Percentiles rank a stretch among this genome's conserved stretches.
Evolutionary conservation across 2,888 invertebrate species (phyloP).

Genomic region (Pasiphila rectangulata): DNA sequence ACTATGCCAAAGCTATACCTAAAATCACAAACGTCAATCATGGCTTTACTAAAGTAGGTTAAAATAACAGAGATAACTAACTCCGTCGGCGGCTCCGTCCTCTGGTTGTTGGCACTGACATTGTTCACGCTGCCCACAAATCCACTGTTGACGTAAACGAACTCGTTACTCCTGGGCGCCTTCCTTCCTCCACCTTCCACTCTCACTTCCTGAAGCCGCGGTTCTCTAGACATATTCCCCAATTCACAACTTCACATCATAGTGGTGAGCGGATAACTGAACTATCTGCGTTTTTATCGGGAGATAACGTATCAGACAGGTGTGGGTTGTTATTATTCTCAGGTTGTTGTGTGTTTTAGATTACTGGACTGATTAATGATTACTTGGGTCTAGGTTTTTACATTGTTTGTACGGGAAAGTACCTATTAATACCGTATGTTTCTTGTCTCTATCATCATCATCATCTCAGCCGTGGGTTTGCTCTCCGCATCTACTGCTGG

Average conservation of each 20-base stretch:
- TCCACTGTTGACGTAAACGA: slow-evolving; percentile 61
- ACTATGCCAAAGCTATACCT: too few relatives aligned
- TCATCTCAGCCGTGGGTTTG: too few relatives aligned
- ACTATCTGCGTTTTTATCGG: slow-evolving; percentile 31
- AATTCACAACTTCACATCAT: slow-evolving; percentile 18
- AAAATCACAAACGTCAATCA: too few relatives aligned
- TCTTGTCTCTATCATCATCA: too few relatives aligned
- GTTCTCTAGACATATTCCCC: slow-evolving; percentile 16
- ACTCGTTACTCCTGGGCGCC: slow-evolving; percentile 41
- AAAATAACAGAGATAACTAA: slow-evolving; percentile 14
- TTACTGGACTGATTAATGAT: slow-evolving; percentile 6
- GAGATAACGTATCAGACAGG: slow-evolving; percentile 27
- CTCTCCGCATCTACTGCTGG: too few relatives aligned
- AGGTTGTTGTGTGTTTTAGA: slow-evolving; percentile 19
- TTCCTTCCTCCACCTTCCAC: slow-evolving; percentile 30
- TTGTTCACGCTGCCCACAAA: slow-evolving; percentile 57
- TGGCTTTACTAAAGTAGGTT: too few relatives aligned
- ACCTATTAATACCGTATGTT: too few relatives aligned
- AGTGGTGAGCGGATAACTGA: slow-evolving; percentile 21
- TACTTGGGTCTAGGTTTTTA: slow-evolving; percentile 1
- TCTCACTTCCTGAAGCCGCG: slow-evolving; percentile 21
- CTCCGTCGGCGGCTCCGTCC: slow-evolving; percentile 17
- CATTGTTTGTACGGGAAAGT: too few relatives aligned
- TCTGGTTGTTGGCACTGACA: slow-evolving; percentile 38
- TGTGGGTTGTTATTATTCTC: slow-evolving; percentile 23